These are phyloP conservation scores for Amblyteles armatorius DNA, from an alignment of 2,888 invertebrate species.

Conservation along the genomic window DNA sequence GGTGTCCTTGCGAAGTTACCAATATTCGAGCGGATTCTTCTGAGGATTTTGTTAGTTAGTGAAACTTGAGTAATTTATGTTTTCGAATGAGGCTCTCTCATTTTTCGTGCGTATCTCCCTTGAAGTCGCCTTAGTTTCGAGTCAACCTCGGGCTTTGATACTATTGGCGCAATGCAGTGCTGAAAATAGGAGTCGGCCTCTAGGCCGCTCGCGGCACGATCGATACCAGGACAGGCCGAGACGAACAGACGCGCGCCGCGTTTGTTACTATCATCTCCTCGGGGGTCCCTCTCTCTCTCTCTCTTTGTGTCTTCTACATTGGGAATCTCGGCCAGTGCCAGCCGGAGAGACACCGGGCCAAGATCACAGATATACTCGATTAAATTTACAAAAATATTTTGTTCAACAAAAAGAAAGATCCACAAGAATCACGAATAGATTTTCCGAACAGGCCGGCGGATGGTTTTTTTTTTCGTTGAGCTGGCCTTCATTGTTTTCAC, in stretches of 20 bases:
- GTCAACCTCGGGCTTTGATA: slow-evolving; percentile 50
- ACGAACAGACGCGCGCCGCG: slow-evolving; percentile 19
- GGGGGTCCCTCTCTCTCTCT: neutral
- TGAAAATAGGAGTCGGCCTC: slow-evolving; percentile 75
- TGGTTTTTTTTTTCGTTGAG: too few species aligned
- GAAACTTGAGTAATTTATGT: neutral
- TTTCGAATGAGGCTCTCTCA: neutral
- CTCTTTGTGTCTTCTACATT: neutral
- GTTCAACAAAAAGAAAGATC: neutral
- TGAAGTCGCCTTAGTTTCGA: neutral
- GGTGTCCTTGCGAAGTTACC: neutral
- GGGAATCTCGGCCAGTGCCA: slow-evolving; percentile 57
- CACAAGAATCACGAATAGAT: neutral
- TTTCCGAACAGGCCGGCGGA: neutral
- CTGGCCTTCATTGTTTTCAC: too few species aligned
- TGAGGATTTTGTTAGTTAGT: neutral
- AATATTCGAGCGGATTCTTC: neutral
- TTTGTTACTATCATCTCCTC: slow-evolving; percentile 16
- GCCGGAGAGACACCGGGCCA: slow-evolving; percentile 26
- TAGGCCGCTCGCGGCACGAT: slow-evolving; percentile 59
- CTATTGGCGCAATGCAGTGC: slow-evolving; percentile 76
- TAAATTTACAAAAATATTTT: neutral
- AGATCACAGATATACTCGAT: slow-evolving; percentile 16
- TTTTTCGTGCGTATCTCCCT: neutral
- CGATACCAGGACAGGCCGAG: slow-evolving; percentile 58